Evolutionary conservation across 1,140 invertebrate species (phyloP).

Genomic region (Adelges cooleyi): DNA sequence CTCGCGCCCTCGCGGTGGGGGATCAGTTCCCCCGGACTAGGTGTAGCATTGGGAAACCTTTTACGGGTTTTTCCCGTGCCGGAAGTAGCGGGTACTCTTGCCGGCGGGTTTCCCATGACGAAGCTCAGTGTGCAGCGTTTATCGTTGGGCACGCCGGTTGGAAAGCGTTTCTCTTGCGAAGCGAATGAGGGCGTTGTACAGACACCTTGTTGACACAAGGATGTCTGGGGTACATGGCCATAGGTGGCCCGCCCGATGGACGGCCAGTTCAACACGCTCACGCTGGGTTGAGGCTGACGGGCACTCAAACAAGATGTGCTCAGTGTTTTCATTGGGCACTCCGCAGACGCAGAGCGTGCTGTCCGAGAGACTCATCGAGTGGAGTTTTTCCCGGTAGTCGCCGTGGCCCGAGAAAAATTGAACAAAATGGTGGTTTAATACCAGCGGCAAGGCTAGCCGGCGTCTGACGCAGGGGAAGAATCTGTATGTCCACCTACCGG

Average conservation of each 20-base stretch:
- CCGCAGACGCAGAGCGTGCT: background rate
- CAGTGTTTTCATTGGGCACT: background rate
- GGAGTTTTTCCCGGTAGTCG: background rate
- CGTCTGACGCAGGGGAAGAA: background rate
- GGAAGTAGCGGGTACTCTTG: no score
- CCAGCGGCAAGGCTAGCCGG: background rate
- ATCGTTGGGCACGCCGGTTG: no score
- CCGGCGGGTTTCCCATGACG: no score
- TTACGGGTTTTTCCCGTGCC: no score
- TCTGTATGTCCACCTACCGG: background rate
- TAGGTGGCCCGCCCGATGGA: background rate
- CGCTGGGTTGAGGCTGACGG: background rate
- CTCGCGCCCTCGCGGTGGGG: no score
- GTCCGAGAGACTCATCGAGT: background rate
- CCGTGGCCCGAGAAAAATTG: background rate
- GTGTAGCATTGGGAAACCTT: no score
- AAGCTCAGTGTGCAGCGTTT: no score
- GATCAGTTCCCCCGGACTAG: no score
- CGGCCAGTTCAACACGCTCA: background rate
- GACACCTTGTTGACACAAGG: background rate
- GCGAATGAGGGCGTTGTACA: background rate
- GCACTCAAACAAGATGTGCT: background rate
- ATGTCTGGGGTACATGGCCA: background rate
- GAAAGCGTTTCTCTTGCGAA: background rate
- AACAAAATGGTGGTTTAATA: background rate